phyloP scores from a whole-genome alignment of 1,140 invertebrate genomes.

The Pogonus chalceus region DNA sequence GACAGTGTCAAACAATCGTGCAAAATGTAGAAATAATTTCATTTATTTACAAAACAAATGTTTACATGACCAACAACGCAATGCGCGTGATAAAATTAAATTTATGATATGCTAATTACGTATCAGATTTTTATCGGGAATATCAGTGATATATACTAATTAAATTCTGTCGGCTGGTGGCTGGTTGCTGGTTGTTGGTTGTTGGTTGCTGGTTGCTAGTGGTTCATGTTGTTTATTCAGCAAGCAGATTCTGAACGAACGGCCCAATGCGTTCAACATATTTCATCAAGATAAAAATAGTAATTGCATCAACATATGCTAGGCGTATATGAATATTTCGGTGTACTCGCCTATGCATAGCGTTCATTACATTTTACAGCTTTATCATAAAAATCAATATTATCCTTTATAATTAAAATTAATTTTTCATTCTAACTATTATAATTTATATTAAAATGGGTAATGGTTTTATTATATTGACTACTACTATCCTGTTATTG shows the following conservation, averaged over 20 bases:
- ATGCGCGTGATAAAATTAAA: background rate
- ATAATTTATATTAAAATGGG: too few relatives aligned
- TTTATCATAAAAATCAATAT: too few relatives aligned
- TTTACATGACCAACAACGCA: background rate
- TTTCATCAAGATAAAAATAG: background rate
- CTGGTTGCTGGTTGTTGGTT: too few relatives aligned
- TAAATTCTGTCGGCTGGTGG: background rate
- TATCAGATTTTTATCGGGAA: background rate
- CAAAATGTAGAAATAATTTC: background rate
- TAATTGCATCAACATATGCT: background rate
- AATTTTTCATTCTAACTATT: too few relatives aligned
- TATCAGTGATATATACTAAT: background rate
- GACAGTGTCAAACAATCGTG: background rate
- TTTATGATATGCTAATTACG: background rate
- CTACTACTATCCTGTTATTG: too few relatives aligned
- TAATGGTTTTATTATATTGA: too few relatives aligned
- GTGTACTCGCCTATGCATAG: too few relatives aligned
- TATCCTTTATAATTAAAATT: too few relatives aligned
- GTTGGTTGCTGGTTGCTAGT: too few relatives aligned
- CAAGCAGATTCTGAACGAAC: background rate
- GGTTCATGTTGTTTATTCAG: background rate
- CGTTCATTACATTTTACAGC: too few relatives aligned
- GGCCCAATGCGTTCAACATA: background rate
- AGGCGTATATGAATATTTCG: too few relatives aligned
- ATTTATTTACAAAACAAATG: background rate